phyloP scores from a whole-genome alignment of 2,113 vertebrate species.

The Leucopternis melanops region DNA sequence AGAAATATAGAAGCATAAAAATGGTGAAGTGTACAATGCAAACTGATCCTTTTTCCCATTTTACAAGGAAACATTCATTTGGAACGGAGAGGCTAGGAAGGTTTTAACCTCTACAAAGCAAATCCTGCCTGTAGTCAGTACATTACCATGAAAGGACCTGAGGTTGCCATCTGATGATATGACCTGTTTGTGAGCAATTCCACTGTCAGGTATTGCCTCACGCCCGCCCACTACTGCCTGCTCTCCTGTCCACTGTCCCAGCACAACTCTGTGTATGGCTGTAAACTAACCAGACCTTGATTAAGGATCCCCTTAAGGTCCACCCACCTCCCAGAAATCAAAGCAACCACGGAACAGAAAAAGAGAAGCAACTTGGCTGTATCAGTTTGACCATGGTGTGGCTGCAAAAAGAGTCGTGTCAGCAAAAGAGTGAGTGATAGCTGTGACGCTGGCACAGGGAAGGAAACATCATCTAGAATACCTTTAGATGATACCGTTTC shows the following conservation, averaged over 20 bases:
- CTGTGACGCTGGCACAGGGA: neutral
- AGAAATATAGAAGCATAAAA: neutral
- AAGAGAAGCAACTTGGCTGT: too few species aligned
- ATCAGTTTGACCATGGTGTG: rapidly evolving
- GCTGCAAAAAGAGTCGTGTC: neutral
- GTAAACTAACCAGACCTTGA: neutral
- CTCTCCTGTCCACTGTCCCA: neutral
- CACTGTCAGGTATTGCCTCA: neutral
- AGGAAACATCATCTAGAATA: neutral
- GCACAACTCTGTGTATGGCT: neutral
- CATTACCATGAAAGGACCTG: too few species aligned
- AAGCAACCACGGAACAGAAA: neutral
- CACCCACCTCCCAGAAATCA: too few species aligned
- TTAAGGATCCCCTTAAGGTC: neutral
- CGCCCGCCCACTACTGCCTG: neutral
- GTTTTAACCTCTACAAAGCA: neutral
- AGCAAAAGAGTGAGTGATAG: neutral
- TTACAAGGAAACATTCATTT: neutral
- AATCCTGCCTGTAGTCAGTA: neutral
- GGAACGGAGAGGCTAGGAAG: neutral
- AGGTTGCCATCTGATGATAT: neutral
- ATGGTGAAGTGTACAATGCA: rapidly evolving
- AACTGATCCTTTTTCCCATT: neutral
- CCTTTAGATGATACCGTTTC: neutral
- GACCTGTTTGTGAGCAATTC: neutral